Percentiles rank a stretch among this genome's conserved stretches.
Evolutionary conservation across 1,140 invertebrate genomes (phyloP).

Genomic region (Cyrtorhinus lividipennis): DNA sequence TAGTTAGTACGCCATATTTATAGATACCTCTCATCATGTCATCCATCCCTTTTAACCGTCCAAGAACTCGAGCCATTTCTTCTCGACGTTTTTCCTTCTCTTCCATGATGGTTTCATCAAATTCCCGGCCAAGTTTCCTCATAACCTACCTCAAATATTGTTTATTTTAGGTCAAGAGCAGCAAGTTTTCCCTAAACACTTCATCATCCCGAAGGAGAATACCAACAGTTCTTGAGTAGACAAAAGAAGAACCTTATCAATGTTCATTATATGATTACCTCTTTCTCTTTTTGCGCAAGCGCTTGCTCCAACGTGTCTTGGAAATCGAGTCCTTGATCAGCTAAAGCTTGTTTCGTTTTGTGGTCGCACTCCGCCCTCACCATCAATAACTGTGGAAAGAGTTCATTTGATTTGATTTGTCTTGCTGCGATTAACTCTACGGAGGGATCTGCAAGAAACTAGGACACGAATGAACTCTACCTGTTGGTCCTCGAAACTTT

Average conservation of each 20-base stretch:
- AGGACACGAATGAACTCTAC: too few species aligned
- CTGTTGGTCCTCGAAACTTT: too few species aligned
- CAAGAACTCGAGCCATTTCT: conserved; percentile 64
- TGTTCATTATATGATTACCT: too few species aligned
- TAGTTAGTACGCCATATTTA: not conserved
- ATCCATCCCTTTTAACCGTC: conserved; percentile 74
- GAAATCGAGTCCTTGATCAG: conserved; percentile 66
- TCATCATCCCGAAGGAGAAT: too few species aligned
- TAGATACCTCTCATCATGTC: conserved; percentile 61
- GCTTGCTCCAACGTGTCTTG: conserved; percentile 65
- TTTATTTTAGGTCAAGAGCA: too few species aligned
- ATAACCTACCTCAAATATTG: conserved; percentile 33
- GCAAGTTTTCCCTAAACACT: too few species aligned
- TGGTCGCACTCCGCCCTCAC: conserved; percentile 50
- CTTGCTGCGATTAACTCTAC: too few species aligned
- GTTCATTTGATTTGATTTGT: too few species aligned
- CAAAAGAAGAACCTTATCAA: too few species aligned
- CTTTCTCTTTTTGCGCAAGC: conserved; percentile 50
- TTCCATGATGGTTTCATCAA: conserved; percentile 52
- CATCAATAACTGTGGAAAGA: conserved; percentile 43
- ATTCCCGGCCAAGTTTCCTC: conserved; percentile 40
- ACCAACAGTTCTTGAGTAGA: too few species aligned
- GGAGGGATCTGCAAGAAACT: too few species aligned
- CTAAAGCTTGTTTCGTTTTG: conserved; percentile 59
- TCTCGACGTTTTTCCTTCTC: conserved; percentile 56